Conservation (phyloP, 2,797 vertebrate genomes). For the Pterois miles region DNA sequence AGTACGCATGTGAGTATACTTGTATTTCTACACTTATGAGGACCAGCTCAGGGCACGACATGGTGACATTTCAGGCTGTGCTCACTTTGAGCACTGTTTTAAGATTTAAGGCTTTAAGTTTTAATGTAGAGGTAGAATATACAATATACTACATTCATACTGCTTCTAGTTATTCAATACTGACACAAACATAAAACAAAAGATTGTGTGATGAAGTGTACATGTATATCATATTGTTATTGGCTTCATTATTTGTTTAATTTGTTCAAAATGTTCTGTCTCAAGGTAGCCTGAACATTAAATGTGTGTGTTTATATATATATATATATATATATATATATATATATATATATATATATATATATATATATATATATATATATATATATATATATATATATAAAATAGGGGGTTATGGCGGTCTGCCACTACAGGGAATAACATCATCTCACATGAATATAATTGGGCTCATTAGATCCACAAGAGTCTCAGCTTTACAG, state of each 20-base stretch:
- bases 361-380: too few species aligned
- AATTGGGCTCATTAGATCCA: too few species aligned
- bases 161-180: not conserved
- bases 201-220: not conserved
- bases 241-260: not conserved
- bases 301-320: too few species aligned
- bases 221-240: not conserved
- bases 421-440: too few species aligned
- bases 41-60: slow-evolving; percentile 22
- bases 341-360: too few species aligned
- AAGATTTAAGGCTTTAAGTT: not conserved
- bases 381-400: too few species aligned
- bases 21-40: slow-evolving; percentile 42
- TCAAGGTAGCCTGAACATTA: not conserved
- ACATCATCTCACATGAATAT: too few species aligned
- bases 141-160: not conserved
- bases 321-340: too few species aligned
- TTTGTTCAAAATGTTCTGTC: not conserved
- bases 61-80: slow-evolving; percentile 13
- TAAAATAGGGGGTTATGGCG: too few species aligned
- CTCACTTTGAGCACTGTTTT: slow-evolving; percentile 14
- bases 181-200: not conserved
- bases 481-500: too few species aligned
- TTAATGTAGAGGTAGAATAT: not conserved
- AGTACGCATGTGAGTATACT: slow-evolving; percentile 51